phyloP scores from a whole-genome alignment of 2,113 vertebrate genomes.

The Limnothrissa miodon region DNA sequence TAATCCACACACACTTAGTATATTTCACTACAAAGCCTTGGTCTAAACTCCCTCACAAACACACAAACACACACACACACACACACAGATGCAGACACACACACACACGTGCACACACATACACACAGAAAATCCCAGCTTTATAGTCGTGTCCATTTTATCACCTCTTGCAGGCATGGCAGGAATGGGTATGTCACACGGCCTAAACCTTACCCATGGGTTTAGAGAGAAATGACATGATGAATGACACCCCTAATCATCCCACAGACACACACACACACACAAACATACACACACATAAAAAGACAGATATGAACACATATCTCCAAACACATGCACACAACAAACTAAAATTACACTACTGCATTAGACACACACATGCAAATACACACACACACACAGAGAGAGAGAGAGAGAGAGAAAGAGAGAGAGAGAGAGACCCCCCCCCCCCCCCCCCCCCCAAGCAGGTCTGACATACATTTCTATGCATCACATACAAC shows the following conservation, averaged over 20 bases:
- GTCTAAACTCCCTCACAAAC: conserved; percentile 9
- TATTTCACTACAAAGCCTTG: not conserved
- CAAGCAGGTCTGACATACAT: not conserved
- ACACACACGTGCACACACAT: conserved; percentile 26
- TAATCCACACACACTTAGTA: not conserved
- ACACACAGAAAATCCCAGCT: conserved; percentile 2
- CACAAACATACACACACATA: not conserved
- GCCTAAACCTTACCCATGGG: not conserved
- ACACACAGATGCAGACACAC: conserved; percentile 16
- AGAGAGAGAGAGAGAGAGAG: too few species aligned
- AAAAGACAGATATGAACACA: not conserved
- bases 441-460: too few species aligned
- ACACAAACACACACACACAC: conserved; percentile 26
- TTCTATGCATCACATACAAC: not conserved
- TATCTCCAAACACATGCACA: conserved; percentile 14
- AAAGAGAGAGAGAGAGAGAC: too few species aligned
- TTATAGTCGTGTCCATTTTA: not conserved
- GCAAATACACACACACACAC: not conserved
- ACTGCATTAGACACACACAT: too few species aligned
- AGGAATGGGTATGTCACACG: not conserved
- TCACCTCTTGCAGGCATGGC: not conserved
- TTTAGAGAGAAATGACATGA: not conserved
- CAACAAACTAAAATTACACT: too few species aligned
- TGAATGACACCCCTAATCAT: not conserved
- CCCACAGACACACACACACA: not conserved